Conservation (phyloP, 92 coral and sea anemone genomes). For the Heteractis magnifica region DNA sequence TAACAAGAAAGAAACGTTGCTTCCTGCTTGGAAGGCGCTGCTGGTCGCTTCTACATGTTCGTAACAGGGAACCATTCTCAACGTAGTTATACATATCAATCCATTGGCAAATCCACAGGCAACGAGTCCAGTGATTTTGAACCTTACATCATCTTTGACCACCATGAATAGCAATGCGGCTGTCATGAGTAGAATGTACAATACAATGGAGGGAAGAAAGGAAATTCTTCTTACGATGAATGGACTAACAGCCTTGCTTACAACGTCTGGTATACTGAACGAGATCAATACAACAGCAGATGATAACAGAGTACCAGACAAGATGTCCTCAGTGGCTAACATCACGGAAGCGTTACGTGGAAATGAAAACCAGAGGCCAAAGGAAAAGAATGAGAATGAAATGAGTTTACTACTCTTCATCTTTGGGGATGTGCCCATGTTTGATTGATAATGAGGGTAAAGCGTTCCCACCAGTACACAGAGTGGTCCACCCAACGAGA, state of each 20-base stretch:
- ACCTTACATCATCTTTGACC: background rate
- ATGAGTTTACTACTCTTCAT: background rate
- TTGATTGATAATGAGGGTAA: too few relatives aligned
- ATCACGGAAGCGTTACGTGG: background rate
- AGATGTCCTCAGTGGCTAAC: background rate
- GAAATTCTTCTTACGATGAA: conserved; percentile 12
- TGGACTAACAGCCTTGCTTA: conserved; percentile 1
- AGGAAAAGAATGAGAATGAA: background rate
- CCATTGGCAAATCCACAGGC: background rate
- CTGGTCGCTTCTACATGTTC: background rate
- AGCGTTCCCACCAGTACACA: too few relatives aligned
- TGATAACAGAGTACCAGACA: background rate
- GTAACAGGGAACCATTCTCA: background rate
- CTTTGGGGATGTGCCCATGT: background rate
- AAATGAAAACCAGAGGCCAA: conserved; percentile 15
- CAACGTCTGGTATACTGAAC: background rate
- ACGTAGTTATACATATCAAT: background rate
- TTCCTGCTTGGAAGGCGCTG: conserved; percentile 3
- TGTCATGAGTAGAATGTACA: background rate
- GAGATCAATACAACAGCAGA: background rate
- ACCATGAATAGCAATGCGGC: background rate
- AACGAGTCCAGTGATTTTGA: background rate
- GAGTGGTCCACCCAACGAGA: too few relatives aligned
- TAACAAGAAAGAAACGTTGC: background rate
- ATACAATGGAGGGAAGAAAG: background rate